Percentiles rank a stretch among this genome's conserved stretches.
These are phyloP conservation scores for Hydrolagus colliei DNA, from an alignment of 2,797 vertebrate species.

Conservation along the genomic window DNA sequence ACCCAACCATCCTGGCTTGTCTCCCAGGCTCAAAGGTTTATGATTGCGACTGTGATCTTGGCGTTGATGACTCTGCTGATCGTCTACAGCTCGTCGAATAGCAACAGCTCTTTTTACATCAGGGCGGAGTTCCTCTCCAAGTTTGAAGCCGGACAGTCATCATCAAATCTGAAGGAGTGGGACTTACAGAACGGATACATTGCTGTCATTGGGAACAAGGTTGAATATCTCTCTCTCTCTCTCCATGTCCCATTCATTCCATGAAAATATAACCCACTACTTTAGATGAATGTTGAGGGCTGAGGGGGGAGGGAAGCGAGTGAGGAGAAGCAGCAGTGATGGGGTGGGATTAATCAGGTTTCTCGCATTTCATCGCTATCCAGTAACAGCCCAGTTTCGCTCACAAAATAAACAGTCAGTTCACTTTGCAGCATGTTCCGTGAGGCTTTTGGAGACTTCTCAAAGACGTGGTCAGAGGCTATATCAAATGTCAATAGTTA, in stretches of 20 bases:
- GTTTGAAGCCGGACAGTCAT: constrained; percentile 40
- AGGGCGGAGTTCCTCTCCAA: constrained; percentile 41
- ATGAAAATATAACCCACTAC: no score
- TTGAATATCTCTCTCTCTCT: constrained; percentile 31
- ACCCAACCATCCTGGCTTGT: neutral
- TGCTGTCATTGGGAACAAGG: constrained; percentile 79
- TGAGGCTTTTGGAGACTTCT: no score
- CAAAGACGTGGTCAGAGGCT: no score
- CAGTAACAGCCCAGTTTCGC: no score
- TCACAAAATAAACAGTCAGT: no score
- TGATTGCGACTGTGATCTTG: constrained; percentile 72
- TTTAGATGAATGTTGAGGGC: no score
- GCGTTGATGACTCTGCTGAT: constrained; percentile 84
- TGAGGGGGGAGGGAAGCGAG: no score
- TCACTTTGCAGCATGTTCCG: no score
- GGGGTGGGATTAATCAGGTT: no score
- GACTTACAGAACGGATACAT: constrained; percentile 67
- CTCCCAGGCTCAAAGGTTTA: constrained; percentile 69
- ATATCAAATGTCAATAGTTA: no score
- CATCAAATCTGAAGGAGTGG: constrained; percentile 78
- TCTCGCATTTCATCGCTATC: no score
- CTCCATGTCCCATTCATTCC: neutral
- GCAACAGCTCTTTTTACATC: constrained; percentile 58
- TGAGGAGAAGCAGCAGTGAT: no score
- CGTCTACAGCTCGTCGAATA: constrained; percentile 80